Conservation (phyloP, 2,797 vertebrate species). For the Tolypeutes matacus region DNA sequence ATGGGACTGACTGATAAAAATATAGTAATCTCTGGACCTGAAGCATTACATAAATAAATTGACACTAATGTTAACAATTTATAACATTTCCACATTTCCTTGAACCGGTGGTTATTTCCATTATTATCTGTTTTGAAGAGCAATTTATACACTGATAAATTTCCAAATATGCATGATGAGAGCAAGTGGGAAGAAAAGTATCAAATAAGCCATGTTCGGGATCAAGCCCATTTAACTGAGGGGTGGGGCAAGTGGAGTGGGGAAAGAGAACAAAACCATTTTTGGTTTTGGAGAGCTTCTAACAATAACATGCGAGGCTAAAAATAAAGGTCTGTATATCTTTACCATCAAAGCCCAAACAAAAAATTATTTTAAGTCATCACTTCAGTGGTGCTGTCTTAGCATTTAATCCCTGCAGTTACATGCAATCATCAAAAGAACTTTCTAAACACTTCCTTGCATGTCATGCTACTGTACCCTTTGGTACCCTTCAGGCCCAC, state of each 20-base stretch:
- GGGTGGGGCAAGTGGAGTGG: too few species aligned
- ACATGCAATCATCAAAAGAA: not conserved
- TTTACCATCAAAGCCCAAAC: slow-evolving; percentile 15
- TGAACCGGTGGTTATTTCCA: not conserved
- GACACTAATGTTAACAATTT: not conserved
- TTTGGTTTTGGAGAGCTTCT: not conserved
- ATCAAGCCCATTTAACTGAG: not conserved
- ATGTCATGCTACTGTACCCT: not conserved
- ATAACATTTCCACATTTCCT: not conserved
- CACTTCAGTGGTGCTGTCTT: not conserved
- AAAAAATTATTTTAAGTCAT: not conserved
- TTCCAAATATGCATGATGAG: slow-evolving; percentile 31
- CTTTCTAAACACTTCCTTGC: not conserved
- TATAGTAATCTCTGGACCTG: not conserved
- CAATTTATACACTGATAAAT: slow-evolving; percentile 10
- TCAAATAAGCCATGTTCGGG: not conserved
- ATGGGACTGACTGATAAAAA: not conserved
- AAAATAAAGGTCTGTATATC: not conserved
- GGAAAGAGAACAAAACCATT: not conserved
- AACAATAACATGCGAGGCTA: not conserved
- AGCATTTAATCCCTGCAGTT: not conserved
- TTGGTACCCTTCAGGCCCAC: fast-evolving
- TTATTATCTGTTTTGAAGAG: not conserved
- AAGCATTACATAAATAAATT: slow-evolving; percentile 11
- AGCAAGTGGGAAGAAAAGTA: not conserved